phyloP scores from a whole-genome alignment of 2,888 invertebrate species.

The Rotaria socialis region DNA sequence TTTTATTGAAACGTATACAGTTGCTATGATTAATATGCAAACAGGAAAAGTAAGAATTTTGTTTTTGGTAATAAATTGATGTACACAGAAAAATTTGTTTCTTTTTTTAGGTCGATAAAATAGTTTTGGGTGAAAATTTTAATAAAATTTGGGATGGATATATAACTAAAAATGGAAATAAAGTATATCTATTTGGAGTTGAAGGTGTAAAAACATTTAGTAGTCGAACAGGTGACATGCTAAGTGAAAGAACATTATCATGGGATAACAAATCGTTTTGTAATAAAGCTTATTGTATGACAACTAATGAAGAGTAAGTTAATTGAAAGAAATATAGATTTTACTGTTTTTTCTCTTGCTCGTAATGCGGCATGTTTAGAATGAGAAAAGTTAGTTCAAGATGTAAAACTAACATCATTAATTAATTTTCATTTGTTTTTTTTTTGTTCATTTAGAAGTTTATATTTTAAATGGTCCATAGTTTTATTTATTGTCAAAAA shows the following conservation, averaged over 20 bases:
- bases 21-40: background rate
- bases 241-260: background rate
- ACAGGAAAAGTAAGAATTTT: background rate
- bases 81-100: background rate
- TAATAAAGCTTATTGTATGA: background rate
- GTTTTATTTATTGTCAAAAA: too few species aligned
- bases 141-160: background rate
- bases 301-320: slow-evolving; percentile 2
- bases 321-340: too few species aligned
- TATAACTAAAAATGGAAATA: background rate
- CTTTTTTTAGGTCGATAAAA: background rate
- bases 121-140: background rate
- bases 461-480: too few species aligned
- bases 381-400: too few species aligned
- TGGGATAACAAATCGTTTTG: background rate
- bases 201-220: background rate
- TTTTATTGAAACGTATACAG: background rate
- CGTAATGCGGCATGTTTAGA: too few species aligned
- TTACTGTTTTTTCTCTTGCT: too few species aligned
- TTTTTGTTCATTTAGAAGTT: too few species aligned
- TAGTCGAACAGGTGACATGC: background rate
- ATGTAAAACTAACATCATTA: too few species aligned
- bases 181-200: background rate
- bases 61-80: too few species aligned
- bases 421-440: too few species aligned